Evolutionary conservation across 2,797 vertebrate species (phyloP).

Genomic region (Eurystomus glaucurus): DNA sequence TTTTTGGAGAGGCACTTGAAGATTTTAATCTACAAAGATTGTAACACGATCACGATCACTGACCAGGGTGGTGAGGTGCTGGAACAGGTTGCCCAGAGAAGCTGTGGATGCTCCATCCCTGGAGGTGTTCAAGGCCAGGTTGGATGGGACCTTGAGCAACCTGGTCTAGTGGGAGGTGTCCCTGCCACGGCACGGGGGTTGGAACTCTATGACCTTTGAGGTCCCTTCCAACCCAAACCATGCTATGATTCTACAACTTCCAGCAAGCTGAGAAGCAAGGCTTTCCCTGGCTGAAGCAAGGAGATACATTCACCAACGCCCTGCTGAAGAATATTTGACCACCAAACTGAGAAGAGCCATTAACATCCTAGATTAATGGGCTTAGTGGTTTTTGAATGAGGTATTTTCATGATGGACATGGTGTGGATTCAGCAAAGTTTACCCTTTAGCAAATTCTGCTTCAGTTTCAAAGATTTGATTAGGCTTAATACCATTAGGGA

Average conservation of each 20-base stretch:
- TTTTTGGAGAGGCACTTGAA: neutral
- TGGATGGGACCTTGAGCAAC: too few species aligned
- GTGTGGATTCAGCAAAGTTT: constrained; percentile 79
- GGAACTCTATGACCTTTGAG: too few species aligned
- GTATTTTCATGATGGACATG: constrained; percentile 72
- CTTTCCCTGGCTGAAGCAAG: constrained; percentile 6
- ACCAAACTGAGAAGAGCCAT: constrained; percentile 55
- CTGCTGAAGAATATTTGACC: constrained; percentile 55
- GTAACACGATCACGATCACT: neutral
- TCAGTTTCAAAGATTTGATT: constrained; percentile 80
- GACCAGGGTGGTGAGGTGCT: too few species aligned
- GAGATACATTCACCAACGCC: neutral
- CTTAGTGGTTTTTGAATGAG: constrained; percentile 75
- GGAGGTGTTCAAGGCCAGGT: too few species aligned
- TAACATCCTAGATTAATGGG: constrained; percentile 75
- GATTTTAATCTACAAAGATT: neutral
- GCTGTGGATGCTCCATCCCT: too few species aligned
- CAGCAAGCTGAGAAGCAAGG: neutral
- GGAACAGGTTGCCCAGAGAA: too few species aligned
- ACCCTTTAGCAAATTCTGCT: constrained; percentile 74
- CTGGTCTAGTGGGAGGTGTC: too few species aligned
- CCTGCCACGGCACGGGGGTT: too few species aligned
- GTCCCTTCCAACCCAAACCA: too few species aligned
- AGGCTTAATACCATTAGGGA: constrained; percentile 76
- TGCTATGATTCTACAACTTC: neutral